Percentiles rank a stretch among this genome's conserved stretches.
Conservation (phyloP, 2,888 invertebrate species). For the Cinara cedri region DNA sequence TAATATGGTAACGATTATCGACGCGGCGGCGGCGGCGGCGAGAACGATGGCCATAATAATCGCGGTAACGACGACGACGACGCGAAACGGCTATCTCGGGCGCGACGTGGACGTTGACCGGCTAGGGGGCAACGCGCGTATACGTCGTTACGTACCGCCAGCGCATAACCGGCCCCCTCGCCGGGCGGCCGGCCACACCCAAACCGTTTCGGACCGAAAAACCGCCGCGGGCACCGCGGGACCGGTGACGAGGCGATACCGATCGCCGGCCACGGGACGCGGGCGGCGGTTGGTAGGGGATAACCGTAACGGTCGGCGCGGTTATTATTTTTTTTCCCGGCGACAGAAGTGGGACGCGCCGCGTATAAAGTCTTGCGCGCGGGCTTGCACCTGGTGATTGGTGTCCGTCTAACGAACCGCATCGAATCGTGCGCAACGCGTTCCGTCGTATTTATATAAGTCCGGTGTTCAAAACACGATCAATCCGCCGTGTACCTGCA, state of each 20-base stretch:
- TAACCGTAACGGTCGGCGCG: background rate
- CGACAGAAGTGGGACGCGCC: slow-evolving; percentile 43
- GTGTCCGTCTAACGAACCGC: slow-evolving; percentile 55
- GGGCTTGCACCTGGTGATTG: slow-evolving; percentile 46
- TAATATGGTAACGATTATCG: slow-evolving; percentile 4
- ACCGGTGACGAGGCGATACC: slow-evolving; percentile 51
- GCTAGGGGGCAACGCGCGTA: slow-evolving; percentile 36
- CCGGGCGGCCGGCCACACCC: slow-evolving; percentile 50
- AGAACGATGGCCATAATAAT: slow-evolving; percentile 15
- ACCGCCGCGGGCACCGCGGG: slow-evolving; percentile 20
- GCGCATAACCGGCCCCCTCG: slow-evolving; percentile 49
- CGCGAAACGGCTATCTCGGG: too few relatives aligned
- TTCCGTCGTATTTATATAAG: background rate
- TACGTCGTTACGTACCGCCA: background rate
- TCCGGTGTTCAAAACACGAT: background rate
- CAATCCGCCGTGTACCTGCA: slow-evolving; percentile 18
- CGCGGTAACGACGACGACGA: background rate
- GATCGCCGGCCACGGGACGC: slow-evolving; percentile 26
- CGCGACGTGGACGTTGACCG: slow-evolving; percentile 26
- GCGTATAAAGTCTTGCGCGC: slow-evolving; percentile 47
- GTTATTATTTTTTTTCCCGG: background rate
- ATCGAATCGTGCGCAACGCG: slow-evolving; percentile 48
- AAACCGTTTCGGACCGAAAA: slow-evolving; percentile 51
- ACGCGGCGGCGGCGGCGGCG: too few relatives aligned
- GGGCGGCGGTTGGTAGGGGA: slow-evolving; percentile 13